phyloP scores from a whole-genome alignment of 2,113 vertebrate species.

The Pardalotus punctatus region DNA sequence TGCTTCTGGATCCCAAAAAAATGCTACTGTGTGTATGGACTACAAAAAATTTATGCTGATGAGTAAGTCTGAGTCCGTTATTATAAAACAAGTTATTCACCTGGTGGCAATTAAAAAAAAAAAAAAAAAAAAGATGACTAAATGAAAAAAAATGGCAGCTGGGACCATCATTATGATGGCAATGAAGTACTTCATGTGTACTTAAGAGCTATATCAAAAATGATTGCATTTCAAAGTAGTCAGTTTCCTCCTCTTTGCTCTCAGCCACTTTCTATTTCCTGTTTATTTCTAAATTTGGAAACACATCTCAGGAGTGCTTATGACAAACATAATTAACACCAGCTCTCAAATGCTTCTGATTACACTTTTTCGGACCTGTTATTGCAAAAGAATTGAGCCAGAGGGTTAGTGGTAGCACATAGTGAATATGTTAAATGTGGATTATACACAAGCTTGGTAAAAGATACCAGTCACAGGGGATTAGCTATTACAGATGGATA shows the following conservation, averaged over 20 bases:
- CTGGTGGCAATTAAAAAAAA: not conserved
- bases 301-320: not conserved
- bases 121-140: not conserved
- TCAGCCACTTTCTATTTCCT: not conserved
- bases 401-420: not conserved
- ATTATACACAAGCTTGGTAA: not conserved
- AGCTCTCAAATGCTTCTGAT: not conserved
- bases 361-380: slow-evolving; percentile 1
- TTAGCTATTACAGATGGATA: not conserved
- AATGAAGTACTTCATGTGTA: not conserved
- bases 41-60: not conserved
- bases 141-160: not conserved
- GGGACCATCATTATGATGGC: not conserved
- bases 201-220: not conserved
- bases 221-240: not conserved
- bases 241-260: not conserved
- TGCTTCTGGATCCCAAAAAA: fast-evolving
- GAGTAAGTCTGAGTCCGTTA: not conserved
- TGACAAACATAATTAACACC: not conserved
- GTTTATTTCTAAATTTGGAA: not conserved
- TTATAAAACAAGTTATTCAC: not conserved
- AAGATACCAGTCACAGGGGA: not conserved
- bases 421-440: not conserved
- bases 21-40: fast-evolving
- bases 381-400: not conserved